These are phyloP conservation scores for Forbesichthys papilliferus DNA, from an alignment of 2,113 vertebrate genomes.

Conservation along the genomic window DNA sequence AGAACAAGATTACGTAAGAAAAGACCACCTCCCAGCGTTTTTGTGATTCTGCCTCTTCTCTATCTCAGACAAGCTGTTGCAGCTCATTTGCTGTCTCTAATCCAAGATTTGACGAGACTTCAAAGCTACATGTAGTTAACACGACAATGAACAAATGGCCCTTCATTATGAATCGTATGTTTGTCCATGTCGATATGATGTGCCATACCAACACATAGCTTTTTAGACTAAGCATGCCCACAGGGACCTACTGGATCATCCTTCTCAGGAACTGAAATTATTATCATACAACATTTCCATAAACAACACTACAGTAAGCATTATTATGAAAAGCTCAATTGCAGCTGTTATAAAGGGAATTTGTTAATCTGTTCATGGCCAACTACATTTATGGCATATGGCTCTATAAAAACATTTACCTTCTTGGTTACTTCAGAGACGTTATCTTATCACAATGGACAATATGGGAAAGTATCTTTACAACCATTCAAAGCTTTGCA, in stretches of 20 bases:
- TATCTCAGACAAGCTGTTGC: slow-evolving; percentile 14
- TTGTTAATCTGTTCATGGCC: too few species aligned
- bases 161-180: slow-evolving; percentile 45
- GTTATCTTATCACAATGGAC: too few species aligned
- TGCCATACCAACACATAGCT: slow-evolving; percentile 1
- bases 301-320: background rate
- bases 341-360: background rate
- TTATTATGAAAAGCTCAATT: background rate
- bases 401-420: too few species aligned
- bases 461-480: too few species aligned
- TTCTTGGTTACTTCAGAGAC: too few species aligned
- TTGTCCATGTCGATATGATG: slow-evolving; percentile 21
- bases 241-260: slow-evolving; percentile 6
- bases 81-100: slow-evolving; percentile 27
- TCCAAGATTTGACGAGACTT: slow-evolving; percentile 41
- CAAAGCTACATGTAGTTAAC: slow-evolving; percentile 43
- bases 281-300: background rate
- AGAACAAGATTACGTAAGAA: slow-evolving; percentile 44
- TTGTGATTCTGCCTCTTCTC: slow-evolving; percentile 11
- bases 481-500: too few species aligned
- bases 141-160: slow-evolving; percentile 39
- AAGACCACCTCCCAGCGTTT: slow-evolving; percentile 10
- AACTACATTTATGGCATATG: too few species aligned
- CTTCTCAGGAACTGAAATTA: background rate
- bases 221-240: slow-evolving; percentile 27